Percentiles rank a stretch among this genome's conserved stretches.
Evolutionary conservation across 2,113 vertebrate species (phyloP).

Genomic region (Dicentrarchus labrax): DNA sequence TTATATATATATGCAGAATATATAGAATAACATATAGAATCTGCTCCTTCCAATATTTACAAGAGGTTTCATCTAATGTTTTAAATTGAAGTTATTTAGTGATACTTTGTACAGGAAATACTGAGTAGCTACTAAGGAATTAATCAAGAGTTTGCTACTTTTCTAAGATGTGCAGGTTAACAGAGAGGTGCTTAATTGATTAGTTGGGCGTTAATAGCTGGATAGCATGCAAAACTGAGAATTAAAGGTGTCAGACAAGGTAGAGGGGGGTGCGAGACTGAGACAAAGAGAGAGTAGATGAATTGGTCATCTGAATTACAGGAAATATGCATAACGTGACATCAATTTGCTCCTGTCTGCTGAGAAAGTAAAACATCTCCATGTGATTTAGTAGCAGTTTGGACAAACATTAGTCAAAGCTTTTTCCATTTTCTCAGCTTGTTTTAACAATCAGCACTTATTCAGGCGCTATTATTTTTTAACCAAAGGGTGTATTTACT

Average conservation of each 20-base stretch:
- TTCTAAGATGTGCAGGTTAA: not conserved
- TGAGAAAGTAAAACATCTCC: not conserved
- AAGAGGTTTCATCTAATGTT: not conserved
- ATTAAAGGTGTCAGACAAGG: not conserved
- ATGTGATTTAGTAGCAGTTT: not conserved
- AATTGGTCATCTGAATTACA: slow-evolving; percentile 22
- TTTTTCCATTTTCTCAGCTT: not conserved
- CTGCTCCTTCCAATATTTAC: not conserved
- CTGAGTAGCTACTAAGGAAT: not conserved
- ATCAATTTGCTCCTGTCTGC: slow-evolving; percentile 3
- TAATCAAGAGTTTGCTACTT: not conserved
- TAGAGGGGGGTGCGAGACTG: not conserved
- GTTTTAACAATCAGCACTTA: not conserved
- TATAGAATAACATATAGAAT: no score
- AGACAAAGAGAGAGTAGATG: not conserved
- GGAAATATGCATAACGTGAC: slow-evolving; percentile 10
- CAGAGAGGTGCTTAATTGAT: not conserved
- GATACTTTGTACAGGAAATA: not conserved
- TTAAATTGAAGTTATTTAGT: not conserved
- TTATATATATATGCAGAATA: no score
- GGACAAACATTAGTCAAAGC: slow-evolving; percentile 13
- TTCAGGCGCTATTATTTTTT: not conserved
- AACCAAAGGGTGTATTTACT: not conserved
- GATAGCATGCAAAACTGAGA: not conserved
- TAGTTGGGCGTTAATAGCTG: not conserved